Conservation (phyloP, 2,888 invertebrate genomes). For the Brenthis ino region DNA sequence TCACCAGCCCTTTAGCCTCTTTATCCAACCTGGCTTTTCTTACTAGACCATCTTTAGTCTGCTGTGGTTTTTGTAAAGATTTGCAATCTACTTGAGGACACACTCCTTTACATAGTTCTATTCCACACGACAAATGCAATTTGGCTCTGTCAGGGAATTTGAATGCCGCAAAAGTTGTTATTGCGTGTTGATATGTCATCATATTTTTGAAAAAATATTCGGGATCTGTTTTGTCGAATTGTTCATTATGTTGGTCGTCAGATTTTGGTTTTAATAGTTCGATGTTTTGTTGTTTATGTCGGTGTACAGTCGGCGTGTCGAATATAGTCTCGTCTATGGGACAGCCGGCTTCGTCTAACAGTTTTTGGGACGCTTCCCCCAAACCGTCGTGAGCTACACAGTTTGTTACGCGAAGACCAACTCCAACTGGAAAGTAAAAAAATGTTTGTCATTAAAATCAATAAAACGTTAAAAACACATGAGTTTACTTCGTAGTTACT, state of each 20-base stretch:
- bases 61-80: conserved; percentile 69
- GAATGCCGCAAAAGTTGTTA: conserved; percentile 89
- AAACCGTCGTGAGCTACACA: conserved; percentile 91
- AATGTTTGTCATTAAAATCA: conserved; percentile 13
- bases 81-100: conserved; percentile 85
- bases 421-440: conserved; percentile 80
- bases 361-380: conserved; percentile 87
- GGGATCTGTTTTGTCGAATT: conserved; percentile 64
- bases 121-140: conserved; percentile 88
- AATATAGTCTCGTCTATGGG: conserved; percentile 86
- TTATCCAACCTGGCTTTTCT: conserved; percentile 76
- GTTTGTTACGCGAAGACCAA: conserved; percentile 88
- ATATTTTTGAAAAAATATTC: conserved; percentile 71
- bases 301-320: conserved; percentile 76
- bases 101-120: conserved; percentile 88
- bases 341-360: conserved; percentile 88
- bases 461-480: too few relatives aligned
- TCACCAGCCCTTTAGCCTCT: conserved; percentile 80
- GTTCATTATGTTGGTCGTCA: conserved; percentile 55
- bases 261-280: conserved; percentile 68
- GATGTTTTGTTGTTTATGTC: conserved; percentile 67
- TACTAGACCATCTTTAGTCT: conserved; percentile 71
- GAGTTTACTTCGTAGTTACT: too few relatives aligned
- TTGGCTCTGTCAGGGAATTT: conserved; percentile 91
- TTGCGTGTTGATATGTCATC: conserved; percentile 78